These are phyloP conservation scores for Margarornis squamiger DNA, from an alignment of 2,797 vertebrate genomes.

Conservation along the genomic window DNA sequence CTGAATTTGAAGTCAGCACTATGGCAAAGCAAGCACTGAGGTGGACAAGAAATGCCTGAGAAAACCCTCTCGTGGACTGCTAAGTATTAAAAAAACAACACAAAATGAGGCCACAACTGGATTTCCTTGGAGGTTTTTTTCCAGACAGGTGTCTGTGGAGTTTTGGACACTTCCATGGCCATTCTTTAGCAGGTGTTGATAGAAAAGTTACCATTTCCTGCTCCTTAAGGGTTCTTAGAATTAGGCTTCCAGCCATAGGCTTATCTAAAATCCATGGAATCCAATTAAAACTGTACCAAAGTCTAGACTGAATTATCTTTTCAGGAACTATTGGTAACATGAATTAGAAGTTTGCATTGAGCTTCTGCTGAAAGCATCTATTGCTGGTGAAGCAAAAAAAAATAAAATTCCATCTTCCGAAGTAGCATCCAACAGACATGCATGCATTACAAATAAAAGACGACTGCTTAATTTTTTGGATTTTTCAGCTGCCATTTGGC, in stretches of 20 bases:
- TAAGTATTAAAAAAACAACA: background rate
- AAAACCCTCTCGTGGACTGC: background rate
- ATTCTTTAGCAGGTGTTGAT: constrained; percentile 32
- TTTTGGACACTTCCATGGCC: background rate
- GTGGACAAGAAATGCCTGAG: background rate
- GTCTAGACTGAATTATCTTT: constrained; percentile 83
- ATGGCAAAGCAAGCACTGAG: background rate
- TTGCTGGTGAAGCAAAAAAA: background rate
- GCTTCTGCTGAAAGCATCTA: constrained; percentile 24
- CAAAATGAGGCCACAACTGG: background rate
- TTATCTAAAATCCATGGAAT: constrained; percentile 84
- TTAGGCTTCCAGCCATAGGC: constrained; percentile 74
- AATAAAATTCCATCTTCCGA: background rate
- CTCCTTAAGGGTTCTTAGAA: constrained; percentile 61
- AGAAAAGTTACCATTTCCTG: constrained; percentile 53
- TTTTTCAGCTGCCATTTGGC: background rate
- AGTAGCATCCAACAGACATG: background rate
- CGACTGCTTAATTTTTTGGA: background rate
- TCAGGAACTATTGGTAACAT: constrained; percentile 28
- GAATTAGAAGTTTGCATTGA: constrained; percentile 25
- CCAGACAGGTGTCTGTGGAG: background rate
- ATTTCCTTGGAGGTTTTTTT: background rate
- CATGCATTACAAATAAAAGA: background rate
- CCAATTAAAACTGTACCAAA: constrained; percentile 83
- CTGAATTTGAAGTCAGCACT: background rate